Conservation (phyloP, 1,140 invertebrate genomes). For the Octopus bimaculoides region DNA sequence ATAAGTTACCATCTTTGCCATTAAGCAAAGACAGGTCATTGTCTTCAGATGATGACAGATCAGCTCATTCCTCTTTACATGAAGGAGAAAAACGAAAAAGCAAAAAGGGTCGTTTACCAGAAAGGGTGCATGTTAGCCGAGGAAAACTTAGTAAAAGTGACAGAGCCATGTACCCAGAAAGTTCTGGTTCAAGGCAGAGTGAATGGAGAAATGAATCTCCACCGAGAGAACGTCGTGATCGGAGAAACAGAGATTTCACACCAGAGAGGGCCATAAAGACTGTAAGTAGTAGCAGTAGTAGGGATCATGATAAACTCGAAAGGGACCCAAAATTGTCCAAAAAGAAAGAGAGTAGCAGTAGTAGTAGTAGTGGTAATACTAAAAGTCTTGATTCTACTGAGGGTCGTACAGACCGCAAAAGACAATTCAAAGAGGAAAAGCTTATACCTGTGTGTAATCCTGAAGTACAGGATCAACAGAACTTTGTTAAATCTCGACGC, state of each 20-base stretch:
- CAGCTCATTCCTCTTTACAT: background rate
- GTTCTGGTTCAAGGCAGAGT: background rate
- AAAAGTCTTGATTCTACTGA: background rate
- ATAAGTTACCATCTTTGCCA: background rate
- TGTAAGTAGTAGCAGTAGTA: background rate
- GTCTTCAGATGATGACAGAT: slow-evolving; percentile 4
- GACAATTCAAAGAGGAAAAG: slow-evolving; percentile 4
- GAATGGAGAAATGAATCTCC: slow-evolving; percentile 12
- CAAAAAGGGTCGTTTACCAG: background rate
- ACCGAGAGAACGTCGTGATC: background rate
- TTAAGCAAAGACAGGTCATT: background rate
- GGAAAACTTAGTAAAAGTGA: background rate
- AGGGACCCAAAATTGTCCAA: background rate
- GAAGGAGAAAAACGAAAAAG: slow-evolving; percentile 8
- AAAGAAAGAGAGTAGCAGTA: background rate
- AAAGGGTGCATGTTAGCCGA: background rate
- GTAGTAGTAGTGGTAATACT: background rate
- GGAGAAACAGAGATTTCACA: background rate
- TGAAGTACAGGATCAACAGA: background rate
- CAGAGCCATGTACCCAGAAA: background rate
- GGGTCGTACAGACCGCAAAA: background rate
- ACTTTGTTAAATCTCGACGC: background rate
- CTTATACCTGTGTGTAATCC: slow-evolving; percentile 4
- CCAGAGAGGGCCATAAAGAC: background rate
- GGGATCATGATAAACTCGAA: background rate